Evolutionary conservation across 2,888 invertebrate genomes (phyloP), one percentile per base, ranked within the genome.

Genomic region (Tolmerus cingulatus): DNA sequence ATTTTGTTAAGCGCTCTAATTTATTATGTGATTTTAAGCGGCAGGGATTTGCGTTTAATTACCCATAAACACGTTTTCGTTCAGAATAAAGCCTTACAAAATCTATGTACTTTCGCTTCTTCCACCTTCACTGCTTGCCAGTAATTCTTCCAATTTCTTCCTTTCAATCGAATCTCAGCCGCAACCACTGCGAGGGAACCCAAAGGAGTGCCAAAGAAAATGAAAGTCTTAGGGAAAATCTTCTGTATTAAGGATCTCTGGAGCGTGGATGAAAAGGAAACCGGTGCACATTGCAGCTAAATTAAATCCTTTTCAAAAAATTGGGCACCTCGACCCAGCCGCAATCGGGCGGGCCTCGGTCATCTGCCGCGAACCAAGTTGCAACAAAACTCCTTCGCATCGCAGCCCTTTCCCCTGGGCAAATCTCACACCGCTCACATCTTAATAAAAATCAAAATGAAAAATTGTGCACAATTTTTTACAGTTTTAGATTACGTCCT

Each of bases 401-500:
- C 77, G 51, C 77, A 85, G 27, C 85, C 74, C 46, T 74, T 74
- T 12, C 8, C 27, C n/a, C 34, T 5, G 9, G 4, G 2, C n/a
- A 76, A 86, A 77, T 55, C 76, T 51, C 74, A 74, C 74, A 86
- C 55, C 34, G 34, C 55, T 77, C 77, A 86, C 34, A 23, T 86
- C 86, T 77, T 55, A 77, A 86, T 77, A 86, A 86, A 86, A 82
- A 76, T 77, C 19, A 46, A 86, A 86, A 77, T 77, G 55, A 77
- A 86, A 51, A 77, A 74, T 55, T 86, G 34, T 34, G 51, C 34
- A 86, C 51, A 34, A 81, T 37, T 86, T 86, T 77, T 74, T 77
- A 86, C 86, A 86, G 86, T 86, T 86, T 86, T 86, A 86, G 86
- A 86, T 86, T 86, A 86, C 86, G 86, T 76, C 86, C 86, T 86